phyloP scores from a whole-genome alignment of 1,140 invertebrate species.

The Cepaea nemoralis region DNA sequence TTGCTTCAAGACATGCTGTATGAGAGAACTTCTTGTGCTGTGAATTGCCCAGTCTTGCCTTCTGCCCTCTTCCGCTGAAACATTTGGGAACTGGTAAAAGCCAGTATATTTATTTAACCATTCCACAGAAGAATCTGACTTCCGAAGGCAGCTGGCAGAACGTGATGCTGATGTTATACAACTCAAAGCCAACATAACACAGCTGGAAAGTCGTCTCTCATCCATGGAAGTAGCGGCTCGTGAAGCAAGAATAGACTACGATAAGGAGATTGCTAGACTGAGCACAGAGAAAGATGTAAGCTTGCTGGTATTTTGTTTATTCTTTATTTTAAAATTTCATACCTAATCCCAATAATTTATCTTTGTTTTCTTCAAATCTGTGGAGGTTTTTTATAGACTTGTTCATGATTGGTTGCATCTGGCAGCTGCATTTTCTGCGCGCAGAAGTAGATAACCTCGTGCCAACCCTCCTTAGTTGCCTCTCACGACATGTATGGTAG shows the following conservation, averaged over 20 bases:
- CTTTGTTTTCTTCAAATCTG: not conserved
- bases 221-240: not conserved
- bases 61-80: too few species aligned
- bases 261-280: constrained; percentile 10
- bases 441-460: too few species aligned
- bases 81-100: too few species aligned
- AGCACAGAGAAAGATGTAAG: constrained; percentile 30
- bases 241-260: constrained; percentile 28
- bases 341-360: not conserved
- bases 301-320: not conserved
- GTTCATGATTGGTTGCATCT: too few species aligned
- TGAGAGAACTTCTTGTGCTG: too few species aligned
- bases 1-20: too few species aligned
- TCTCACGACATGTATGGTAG: too few species aligned
- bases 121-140: not conserved
- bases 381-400: too few species aligned
- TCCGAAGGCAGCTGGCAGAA: not conserved
- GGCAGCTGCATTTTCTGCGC: too few species aligned
- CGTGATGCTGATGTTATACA: constrained; percentile 13
- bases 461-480: too few species aligned
- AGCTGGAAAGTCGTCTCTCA: constrained; percentile 8
- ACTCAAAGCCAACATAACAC: not conserved
- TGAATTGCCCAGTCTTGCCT: too few species aligned
- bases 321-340: not conserved
- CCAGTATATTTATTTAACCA: too few species aligned